Conservation (phyloP, 2,113 vertebrate species). For the Crypturellus undulatus region DNA sequence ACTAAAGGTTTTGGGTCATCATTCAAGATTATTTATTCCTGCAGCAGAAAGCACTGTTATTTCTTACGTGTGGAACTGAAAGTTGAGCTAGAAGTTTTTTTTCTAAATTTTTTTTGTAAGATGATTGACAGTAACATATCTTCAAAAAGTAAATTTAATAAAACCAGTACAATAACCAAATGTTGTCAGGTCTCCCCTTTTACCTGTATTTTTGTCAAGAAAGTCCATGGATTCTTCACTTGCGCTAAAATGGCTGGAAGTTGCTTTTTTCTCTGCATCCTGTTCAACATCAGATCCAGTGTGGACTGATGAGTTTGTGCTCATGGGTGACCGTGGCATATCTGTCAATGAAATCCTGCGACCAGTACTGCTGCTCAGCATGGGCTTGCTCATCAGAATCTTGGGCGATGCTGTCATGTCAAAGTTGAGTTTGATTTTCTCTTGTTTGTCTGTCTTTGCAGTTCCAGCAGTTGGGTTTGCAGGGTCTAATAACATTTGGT, state of each 20-base stretch:
- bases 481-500: conserved; percentile 96
- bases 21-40: neutral
- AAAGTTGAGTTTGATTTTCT: conserved; percentile 96
- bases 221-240: conserved; percentile 98
- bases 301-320: conserved; percentile 96
- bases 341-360: conserved; percentile 92
- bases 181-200: neutral
- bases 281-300: conserved; percentile 96
- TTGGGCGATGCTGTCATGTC: conserved; percentile 97
- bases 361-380: conserved; percentile 85
- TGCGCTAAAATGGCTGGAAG: conserved; percentile 91
- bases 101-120: neutral
- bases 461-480: conserved; percentile 90
- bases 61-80: neutral
- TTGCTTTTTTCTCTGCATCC: conserved; percentile 91
- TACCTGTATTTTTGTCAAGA: conserved; percentile 88
- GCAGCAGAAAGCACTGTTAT: neutral
- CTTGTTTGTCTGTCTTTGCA: conserved; percentile 91
- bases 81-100: neutral
- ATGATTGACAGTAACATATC: neutral
- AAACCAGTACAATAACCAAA: neutral
- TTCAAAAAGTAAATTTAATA: neutral
- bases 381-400: conserved; percentile 90
- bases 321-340: conserved; percentile 96
- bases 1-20: neutral